Percentiles rank a stretch among this genome's conserved stretches.
Evolutionary conservation across 1,140 invertebrate species (phyloP).

Genomic region (Leptonema lineaticorne): DNA sequence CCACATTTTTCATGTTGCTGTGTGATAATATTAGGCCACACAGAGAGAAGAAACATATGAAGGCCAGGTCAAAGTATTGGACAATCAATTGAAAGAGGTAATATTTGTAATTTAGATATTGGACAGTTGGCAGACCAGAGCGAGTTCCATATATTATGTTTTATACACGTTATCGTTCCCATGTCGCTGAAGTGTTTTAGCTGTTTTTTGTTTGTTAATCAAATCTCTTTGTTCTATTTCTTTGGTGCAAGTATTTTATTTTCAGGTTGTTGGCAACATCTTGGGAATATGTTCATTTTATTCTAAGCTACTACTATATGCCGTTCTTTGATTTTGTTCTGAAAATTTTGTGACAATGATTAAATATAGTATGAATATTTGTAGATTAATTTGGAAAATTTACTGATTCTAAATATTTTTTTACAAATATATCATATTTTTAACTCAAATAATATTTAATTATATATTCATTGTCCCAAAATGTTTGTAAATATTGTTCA

Average conservation of each 20-base stretch:
- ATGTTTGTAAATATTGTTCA: too few species aligned
- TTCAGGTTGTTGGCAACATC: constrained; percentile 13
- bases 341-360: neutral
- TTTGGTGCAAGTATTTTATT: constrained; percentile 9
- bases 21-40: constrained; percentile 71
- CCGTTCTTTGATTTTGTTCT: neutral
- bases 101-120: constrained; percentile 55
- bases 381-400: too few species aligned
- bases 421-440: too few species aligned
- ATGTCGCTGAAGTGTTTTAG: neutral
- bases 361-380: too few species aligned
- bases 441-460: too few species aligned
- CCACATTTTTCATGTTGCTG: constrained; percentile 26
- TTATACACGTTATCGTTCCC: neutral
- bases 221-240: neutral
- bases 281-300: neutral
- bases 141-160: constrained; percentile 33
- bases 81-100: constrained; percentile 93
- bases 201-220: neutral
- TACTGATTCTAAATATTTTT: too few species aligned
- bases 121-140: constrained; percentile 32
- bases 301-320: neutral
- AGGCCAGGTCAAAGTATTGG: constrained; percentile 88
- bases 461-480: too few species aligned
- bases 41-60: constrained; percentile 96